Evolutionary conservation across 1,140 invertebrate genomes (phyloP), one percentile per base, ranked within the genome.

Genomic region (Calliopsis andreniformis): DNA sequence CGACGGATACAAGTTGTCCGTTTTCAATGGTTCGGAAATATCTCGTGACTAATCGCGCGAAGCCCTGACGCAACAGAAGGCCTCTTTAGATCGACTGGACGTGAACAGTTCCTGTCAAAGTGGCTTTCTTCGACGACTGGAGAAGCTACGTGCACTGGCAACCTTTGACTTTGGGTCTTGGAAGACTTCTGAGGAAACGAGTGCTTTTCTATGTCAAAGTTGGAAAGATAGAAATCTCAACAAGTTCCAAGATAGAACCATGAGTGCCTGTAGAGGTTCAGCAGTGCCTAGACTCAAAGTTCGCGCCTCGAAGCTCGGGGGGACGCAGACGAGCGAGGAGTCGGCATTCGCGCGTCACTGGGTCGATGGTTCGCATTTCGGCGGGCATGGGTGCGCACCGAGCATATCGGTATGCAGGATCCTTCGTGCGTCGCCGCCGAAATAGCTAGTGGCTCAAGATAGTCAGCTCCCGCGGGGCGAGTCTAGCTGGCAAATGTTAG

Each of bases 1-100:
- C n/a, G 69, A 53, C 71, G 51, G 51, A 35, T 39, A 71, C 53
- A 70, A 71, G 45, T 59, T 72, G 23, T 43, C 25, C 55, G 69
- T 78, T 83, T 81, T 69, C 73, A 80, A 35, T 72, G 55, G 49
- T 73, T 64, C 80, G 80, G 66, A 83, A 78, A 83, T 75, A 66
- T 78, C 55, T 55, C 47, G 62, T 76, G 81, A 83, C 76, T 79
- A 78, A 84, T 68, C 58, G 55, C 30, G 32, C 59, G 49, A 67
- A 30, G 16, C 61, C 59, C 55, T 82, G 80, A 77, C 80, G 80
- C 73, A 76, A 83, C 64, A 67, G 82, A 64, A 75, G 69, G 43
- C n/a, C 72, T 45, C 78, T 82, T 78, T 58, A 51, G 16, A 49
- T 3, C 35, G 16, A 30, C 58, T 30, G n/a, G 39, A 67, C 43